Conservation (phyloP, 2,888 invertebrate genomes). For the Sesia bembeciformis region DNA sequence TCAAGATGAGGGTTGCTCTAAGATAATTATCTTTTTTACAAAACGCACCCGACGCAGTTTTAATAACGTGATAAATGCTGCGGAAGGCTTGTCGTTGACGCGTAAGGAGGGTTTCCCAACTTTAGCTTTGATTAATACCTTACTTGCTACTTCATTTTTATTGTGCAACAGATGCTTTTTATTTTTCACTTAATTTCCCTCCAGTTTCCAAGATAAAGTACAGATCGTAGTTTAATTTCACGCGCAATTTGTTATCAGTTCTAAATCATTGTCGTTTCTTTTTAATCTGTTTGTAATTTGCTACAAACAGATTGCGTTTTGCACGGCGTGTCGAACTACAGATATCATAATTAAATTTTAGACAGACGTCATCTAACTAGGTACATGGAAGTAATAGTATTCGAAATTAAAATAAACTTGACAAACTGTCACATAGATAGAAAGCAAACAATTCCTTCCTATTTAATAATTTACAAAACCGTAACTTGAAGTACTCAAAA, state of each 20-base stretch:
- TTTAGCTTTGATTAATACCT: conserved; percentile 47
- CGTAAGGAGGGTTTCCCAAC: conserved; percentile 47
- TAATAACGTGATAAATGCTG: conserved; percentile 72
- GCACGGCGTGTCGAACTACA: too few relatives aligned
- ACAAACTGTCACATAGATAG: too few relatives aligned
- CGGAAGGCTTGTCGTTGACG: conserved; percentile 70
- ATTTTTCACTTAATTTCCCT: conserved; percentile 50
- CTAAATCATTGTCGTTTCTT: background rate
- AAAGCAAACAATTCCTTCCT: too few relatives aligned
- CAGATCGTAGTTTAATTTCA: conserved; percentile 55
- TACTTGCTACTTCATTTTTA: conserved; percentile 49
- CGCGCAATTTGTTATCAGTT: conserved; percentile 33
- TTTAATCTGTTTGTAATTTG: background rate
- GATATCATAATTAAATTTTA: too few relatives aligned
- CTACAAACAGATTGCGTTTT: background rate
- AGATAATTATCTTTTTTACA: conserved; percentile 75
- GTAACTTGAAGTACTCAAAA: background rate
- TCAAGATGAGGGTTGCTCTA: conserved; percentile 64
- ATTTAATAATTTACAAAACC: too few relatives aligned
- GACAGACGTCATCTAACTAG: too few relatives aligned
- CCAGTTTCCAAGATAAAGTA: conserved; percentile 19
- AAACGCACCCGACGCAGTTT: conserved; percentile 59
- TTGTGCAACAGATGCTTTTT: conserved; percentile 65
- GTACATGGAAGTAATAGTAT: too few relatives aligned
- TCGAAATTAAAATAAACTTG: too few relatives aligned